Conservation (phyloP, 2,113 vertebrate species). For the Myrmophylax atrothorax region DNA sequence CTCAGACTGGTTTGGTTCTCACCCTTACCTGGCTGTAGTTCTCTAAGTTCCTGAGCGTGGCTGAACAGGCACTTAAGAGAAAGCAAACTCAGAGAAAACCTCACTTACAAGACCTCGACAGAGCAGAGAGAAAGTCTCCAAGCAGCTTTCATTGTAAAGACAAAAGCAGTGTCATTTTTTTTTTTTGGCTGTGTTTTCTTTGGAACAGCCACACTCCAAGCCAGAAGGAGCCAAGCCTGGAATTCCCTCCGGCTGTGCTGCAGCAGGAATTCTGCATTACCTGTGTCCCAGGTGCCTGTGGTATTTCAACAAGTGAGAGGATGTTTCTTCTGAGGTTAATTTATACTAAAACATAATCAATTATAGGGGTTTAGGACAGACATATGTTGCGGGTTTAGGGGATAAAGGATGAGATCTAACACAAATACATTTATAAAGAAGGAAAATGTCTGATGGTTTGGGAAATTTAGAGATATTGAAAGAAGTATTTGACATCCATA, state of each 20-base stretch:
- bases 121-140: background rate
- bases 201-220: background rate
- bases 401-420: background rate
- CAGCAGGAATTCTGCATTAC: background rate
- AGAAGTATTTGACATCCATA: slow-evolving; percentile 52
- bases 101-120: rapidly evolving
- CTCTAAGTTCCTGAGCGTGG: background rate
- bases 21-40: background rate
- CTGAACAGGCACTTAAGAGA: background rate
- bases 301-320: background rate
- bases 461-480: slow-evolving; percentile 23
- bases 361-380: background rate
- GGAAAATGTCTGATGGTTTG: background rate
- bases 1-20: rapidly evolving
- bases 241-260: background rate
- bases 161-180: background rate
- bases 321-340: background rate
- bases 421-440: slow-evolving; percentile 9
- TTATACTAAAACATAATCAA: background rate
- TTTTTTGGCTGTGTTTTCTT: background rate
- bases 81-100: background rate
- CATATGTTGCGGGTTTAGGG: background rate
- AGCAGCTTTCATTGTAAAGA: rapidly evolving
- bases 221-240: background rate
- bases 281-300: background rate